Percentiles rank a stretch among this genome's conserved stretches.
phyloP scores from a whole-genome alignment of 2,888 invertebrate species.

The Diaperis boleti region DNA sequence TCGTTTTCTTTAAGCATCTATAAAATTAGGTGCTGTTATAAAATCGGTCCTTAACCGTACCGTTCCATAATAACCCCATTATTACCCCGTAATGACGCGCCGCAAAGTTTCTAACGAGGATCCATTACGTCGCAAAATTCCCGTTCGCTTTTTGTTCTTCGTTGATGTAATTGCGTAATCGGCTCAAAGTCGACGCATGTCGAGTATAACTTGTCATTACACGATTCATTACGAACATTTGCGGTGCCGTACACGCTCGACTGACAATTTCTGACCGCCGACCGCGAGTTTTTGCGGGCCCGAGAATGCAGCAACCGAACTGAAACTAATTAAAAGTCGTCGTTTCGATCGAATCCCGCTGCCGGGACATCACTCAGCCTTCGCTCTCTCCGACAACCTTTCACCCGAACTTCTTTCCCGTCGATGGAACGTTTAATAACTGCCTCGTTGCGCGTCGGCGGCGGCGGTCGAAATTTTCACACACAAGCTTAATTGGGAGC shows the following conservation, averaged over 20 bases:
- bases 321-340: conserved; percentile 66
- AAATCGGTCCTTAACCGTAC: too few species aligned
- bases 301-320: conserved; percentile 64
- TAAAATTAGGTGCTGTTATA: too few species aligned
- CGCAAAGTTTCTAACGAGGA: too few species aligned
- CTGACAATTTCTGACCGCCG: conserved; percentile 62
- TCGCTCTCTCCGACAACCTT: conserved; percentile 44
- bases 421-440: conserved; percentile 37
- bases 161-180: conserved; percentile 6
- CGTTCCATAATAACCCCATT: too few species aligned
- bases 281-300: conserved; percentile 56
- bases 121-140: too few species aligned
- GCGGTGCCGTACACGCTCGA: conserved; percentile 60
- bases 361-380: conserved; percentile 61
- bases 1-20: too few species aligned
- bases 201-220: conserved; percentile 55
- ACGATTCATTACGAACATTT: conserved; percentile 62
- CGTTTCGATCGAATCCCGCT: conserved; percentile 62
- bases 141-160: too few species aligned
- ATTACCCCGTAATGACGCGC: too few species aligned
- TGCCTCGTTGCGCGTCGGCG: conserved; percentile 29
- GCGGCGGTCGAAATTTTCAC: background rate
- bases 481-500: conserved; percentile 5
- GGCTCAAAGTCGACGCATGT: conserved; percentile 21
- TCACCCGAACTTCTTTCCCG: conserved; percentile 37